Conservation (phyloP, 1,140 invertebrate genomes). For the Neuroterus valhalla region DNA sequence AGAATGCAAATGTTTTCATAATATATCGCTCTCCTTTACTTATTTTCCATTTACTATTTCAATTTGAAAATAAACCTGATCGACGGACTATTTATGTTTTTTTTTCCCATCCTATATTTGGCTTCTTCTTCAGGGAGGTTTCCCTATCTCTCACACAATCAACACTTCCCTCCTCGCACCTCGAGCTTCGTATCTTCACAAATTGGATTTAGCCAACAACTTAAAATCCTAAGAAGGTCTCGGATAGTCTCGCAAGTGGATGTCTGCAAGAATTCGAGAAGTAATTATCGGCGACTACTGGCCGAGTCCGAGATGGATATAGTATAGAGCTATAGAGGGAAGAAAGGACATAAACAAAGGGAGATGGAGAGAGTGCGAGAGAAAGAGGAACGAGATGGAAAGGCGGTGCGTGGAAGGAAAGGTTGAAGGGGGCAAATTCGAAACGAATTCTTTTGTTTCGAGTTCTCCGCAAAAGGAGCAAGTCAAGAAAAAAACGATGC, state of each 20-base stretch:
- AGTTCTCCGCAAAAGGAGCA: slow-evolving; percentile 68
- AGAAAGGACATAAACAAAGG: slow-evolving; percentile 41
- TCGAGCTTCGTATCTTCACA: not conserved
- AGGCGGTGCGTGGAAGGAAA: slow-evolving; percentile 39
- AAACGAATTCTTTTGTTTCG: slow-evolving; percentile 73
- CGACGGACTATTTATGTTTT: no score
- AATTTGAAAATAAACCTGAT: no score
- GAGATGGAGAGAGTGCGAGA: slow-evolving; percentile 32
- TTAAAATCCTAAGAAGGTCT: slow-evolving; percentile 2
- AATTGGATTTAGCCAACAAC: slow-evolving; percentile 6
- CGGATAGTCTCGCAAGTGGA: slow-evolving; percentile 36
- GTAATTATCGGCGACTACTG: slow-evolving; percentile 50
- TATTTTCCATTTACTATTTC: no score
- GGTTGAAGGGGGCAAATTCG: slow-evolving; percentile 66
- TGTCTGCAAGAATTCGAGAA: slow-evolving; percentile 43
- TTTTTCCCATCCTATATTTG: no score
- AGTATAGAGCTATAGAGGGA: slow-evolving; percentile 4
- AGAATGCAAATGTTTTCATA: no score
- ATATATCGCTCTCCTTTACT: no score
- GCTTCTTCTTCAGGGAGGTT: no score
- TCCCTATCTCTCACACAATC: no score
- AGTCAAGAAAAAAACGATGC: slow-evolving; percentile 62
- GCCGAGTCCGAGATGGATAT: slow-evolving; percentile 35
- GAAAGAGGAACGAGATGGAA: slow-evolving; percentile 9
- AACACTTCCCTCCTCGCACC: not conserved